A percentile compares a stretch with the other conserved stretches of the same genome.
Evolutionary conservation across 2,797 vertebrate genomes (phyloP).

Genomic region (Pantherophis vulpinus): DNA sequence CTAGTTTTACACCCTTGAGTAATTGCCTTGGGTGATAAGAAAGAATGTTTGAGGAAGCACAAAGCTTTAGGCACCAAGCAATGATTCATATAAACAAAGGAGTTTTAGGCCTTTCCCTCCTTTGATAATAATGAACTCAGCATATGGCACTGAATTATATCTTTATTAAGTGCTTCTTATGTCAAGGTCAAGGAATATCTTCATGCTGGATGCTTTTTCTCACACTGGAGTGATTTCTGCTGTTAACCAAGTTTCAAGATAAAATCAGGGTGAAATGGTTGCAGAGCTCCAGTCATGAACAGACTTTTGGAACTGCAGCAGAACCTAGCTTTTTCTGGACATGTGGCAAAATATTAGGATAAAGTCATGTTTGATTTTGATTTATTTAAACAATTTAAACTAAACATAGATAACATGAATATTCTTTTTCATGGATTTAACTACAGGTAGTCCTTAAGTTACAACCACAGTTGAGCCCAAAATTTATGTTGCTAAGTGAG

Average conservation of each 20-base stretch:
- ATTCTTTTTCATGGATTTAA: background rate
- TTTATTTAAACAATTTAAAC: background rate
- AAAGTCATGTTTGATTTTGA: background rate
- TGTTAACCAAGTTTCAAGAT: background rate
- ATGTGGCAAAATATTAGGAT: background rate
- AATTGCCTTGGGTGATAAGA: background rate
- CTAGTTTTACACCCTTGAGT: background rate
- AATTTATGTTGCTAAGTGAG: background rate
- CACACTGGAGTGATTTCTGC: background rate
- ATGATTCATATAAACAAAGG: background rate
- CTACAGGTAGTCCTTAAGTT: background rate
- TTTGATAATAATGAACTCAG: background rate
- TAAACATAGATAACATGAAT: background rate
- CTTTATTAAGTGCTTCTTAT: background rate
- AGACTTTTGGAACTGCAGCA: background rate
- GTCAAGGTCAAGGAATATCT: background rate
- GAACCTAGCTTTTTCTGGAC: background rate
- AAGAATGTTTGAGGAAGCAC: background rate
- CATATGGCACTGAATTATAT: background rate
- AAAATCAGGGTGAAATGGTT: background rate
- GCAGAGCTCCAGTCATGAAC: background rate
- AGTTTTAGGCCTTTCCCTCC: background rate
- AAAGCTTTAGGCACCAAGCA: background rate
- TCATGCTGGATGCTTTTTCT: background rate
- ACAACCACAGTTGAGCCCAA: background rate